These are phyloP conservation scores for Palloptera scutellata DNA, from an alignment of 2,888 invertebrate species.

Conservation along the genomic window DNA sequence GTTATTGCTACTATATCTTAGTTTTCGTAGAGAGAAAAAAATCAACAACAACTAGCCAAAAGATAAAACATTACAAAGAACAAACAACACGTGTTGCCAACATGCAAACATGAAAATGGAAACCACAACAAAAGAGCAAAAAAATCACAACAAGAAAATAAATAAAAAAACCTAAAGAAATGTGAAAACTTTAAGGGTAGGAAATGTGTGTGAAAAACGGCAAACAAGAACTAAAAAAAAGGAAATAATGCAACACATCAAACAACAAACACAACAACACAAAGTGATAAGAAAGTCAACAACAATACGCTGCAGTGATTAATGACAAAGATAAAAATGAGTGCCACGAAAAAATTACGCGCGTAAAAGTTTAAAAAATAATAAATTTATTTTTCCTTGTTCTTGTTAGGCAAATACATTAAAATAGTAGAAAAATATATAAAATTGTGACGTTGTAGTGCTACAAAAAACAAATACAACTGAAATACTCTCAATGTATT, in stretches of 20 bases:
- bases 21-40: too few relatives aligned
- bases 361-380: background rate
- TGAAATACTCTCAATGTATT: too few relatives aligned
- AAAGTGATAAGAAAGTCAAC: background rate
- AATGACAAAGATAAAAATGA: background rate
- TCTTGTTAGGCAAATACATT: too few relatives aligned
- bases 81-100: background rate
- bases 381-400: too few relatives aligned
- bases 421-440: too few relatives aligned
- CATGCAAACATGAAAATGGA: background rate
- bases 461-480: too few relatives aligned
- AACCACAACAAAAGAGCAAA: background rate
- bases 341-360: background rate
- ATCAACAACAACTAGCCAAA: background rate
- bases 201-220: background rate
- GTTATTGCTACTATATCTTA: too few relatives aligned
- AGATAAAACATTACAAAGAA: background rate
- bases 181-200: background rate
- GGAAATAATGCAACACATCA: too few relatives aligned
- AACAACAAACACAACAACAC: background rate
- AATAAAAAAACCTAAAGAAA: background rate
- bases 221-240: background rate
- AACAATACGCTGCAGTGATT: background rate
- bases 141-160: background rate
- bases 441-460: too few relatives aligned